Percentiles rank a stretch among this genome's conserved stretches.
Evolutionary conservation across 2,113 vertebrate genomes (phyloP).

Genomic region (Erythrocercus mccallii): DNA sequence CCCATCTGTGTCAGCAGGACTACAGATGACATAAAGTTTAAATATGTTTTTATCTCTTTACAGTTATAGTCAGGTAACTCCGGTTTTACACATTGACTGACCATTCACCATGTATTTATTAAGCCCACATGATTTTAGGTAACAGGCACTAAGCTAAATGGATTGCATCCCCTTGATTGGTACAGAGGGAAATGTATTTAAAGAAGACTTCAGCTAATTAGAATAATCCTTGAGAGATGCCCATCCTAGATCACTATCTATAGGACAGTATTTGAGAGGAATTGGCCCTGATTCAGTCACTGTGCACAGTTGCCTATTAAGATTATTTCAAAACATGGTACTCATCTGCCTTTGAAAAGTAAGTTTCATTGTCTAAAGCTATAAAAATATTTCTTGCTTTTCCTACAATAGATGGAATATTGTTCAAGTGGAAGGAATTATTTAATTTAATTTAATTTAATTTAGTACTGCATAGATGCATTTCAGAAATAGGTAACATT

Average conservation of each 20-base stretch:
- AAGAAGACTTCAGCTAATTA: not conserved
- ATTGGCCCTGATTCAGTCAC: not conserved
- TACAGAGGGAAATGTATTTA: not conserved
- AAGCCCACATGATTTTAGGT: not conserved
- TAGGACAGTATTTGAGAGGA: not conserved
- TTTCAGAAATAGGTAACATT: not conserved
- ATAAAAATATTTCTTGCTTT: not conserved
- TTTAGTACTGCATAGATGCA: not conserved
- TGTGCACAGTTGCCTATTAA: not conserved
- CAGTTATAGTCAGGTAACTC: not conserved
- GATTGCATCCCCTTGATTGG: fast-evolving
- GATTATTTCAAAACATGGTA: not conserved
- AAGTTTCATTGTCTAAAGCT: not conserved
- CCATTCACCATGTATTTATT: not conserved
- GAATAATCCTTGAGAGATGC: not conserved
- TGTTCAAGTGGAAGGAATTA: not conserved
- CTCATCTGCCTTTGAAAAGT: not conserved
- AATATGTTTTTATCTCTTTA: not conserved
- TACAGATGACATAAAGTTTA: not conserved
- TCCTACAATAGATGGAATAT: not conserved
- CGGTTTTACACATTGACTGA: not conserved
- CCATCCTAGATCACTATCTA: not conserved
- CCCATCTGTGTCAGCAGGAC: not conserved
- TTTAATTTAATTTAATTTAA: not conserved
- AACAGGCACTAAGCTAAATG: not conserved